Evolutionary conservation across 1,140 invertebrate species (phyloP), one percentile per base, ranked within the genome.

Genomic region (Drosophila azteca): DNA sequence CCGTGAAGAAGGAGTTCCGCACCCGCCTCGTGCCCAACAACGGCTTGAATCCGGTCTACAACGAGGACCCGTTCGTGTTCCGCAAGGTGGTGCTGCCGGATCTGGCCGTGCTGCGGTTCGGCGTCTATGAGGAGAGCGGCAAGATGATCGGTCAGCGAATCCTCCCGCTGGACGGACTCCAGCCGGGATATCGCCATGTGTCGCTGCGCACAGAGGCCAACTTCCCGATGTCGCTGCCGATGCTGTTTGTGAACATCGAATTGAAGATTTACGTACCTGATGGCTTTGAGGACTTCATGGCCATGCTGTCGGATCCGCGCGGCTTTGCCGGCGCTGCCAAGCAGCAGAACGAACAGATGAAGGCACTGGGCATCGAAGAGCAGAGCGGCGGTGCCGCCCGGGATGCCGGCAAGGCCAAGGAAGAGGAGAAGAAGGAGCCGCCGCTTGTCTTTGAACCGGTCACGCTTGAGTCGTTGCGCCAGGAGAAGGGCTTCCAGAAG

Each of bases 241-340:
- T 99, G 95, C 93, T 99, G 54, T 99, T 99, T 93, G 99, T 98
- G 92, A 98, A 99, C 92, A 99, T 99, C 85, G 98, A 99, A 92
- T 95, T 99, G 45, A 99, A 99, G 93, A 99, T 99, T 77, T 99
- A 99, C 93, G 98, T 99, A 64, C 99, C 99, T 54, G 99, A 99
- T 93, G 99, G 99, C 60, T 97, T 99, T 91, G 97, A 98, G 95
- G 98, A 98, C 92, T 96, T 99, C 89, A 99, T 99, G 96, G 98
- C 98, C 75, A 98, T 98, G 7, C 92, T 99, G 55, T 98, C 98
- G 41, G 98, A 99, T 92, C 99, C 99, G 0, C 94, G 97, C 73
- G 98, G 97, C 39, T 98, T 98, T 92, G 94, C 97, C 80, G 96
- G 96, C 3, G 96, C 96, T n/a, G 93, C 96, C 94, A 93, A 95